A percentile compares a stretch with the other conserved stretches of the same genome.
These are phyloP conservation scores for Pseudomyrmex dendroicus DNA, from an alignment of 1,140 invertebrate genomes.

Conservation along the genomic window DNA sequence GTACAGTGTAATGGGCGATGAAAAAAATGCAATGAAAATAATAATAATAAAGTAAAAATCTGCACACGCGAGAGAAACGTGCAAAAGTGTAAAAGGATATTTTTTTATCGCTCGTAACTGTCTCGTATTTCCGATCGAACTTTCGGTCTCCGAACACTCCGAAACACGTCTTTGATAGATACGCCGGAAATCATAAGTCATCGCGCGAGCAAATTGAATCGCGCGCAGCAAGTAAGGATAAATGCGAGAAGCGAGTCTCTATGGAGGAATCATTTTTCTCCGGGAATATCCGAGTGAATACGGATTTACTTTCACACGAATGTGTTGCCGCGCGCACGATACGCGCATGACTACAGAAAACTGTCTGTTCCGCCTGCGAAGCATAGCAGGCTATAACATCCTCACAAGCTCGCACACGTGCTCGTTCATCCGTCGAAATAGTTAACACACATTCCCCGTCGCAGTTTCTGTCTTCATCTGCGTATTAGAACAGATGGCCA, in stretches of 20 bases:
- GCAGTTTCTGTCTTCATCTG: not conserved
- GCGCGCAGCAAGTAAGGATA: slow-evolving; percentile 50
- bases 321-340: not conserved
- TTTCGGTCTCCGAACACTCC: not conserved
- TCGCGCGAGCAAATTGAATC: slow-evolving; percentile 41
- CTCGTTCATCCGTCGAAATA: slow-evolving; percentile 50
- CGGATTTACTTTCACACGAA: slow-evolving; percentile 46
- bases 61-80: not conserved
- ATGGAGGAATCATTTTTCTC: slow-evolving; percentile 22
- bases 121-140: slow-evolving; percentile 3
- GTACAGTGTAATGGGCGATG: not conserved
- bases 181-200: slow-evolving; percentile 53
- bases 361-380: slow-evolving; percentile 15
- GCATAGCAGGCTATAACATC: slow-evolving; percentile 13
- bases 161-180: slow-evolving; percentile 29
- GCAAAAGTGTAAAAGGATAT: not conserved
- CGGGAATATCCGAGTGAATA: slow-evolving; percentile 1
- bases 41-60: not conserved
- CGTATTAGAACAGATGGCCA: not conserved
- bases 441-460: not conserved
- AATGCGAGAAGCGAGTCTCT: slow-evolving; percentile 37
- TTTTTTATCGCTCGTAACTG: not conserved
- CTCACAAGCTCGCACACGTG: slow-evolving; percentile 8
- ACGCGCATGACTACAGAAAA: slow-evolving; percentile 35
- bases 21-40: not conserved